Evolutionary conservation across 2,888 invertebrate genomes (phyloP), one percentile per base, ranked within the genome.

Genomic region (Agelastica alni): DNA sequence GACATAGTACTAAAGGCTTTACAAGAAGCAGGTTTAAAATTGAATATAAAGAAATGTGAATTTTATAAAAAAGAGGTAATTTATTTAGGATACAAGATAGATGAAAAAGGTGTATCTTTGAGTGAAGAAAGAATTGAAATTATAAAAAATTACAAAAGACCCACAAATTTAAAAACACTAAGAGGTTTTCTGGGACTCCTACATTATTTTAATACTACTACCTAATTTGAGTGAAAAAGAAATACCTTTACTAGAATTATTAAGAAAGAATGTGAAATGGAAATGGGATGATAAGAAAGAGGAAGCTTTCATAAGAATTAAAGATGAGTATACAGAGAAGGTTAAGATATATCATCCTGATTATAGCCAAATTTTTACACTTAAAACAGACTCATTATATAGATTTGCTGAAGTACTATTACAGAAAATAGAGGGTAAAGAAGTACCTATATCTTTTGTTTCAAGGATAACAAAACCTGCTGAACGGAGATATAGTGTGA

Each of bases 391-490:
- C n/a, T n/a, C n/a, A n/a, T n/a, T n/a, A n/a, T n/a, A n/a, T n/a
- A n/a, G n/a, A n/a, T n/a, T n/a, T n/a, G n/a, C n/a, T n/a, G n/a
- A n/a, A n/a, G n/a, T n/a, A n/a, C 13, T 53, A 9, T 20, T 47
- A 20, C 53, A 54, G 20, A 28, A 17, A 5, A 42, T 34, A 20
- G 7, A 31, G 6, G 30, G 30, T 7, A 37, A 18, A 6, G 31
- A 45, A 13, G 42, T 49, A 16, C 47, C 42, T 14, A 53, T 42
- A 12, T 28, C 22, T n/a, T 43, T 44, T 16, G 34, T 36, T n/a
- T 42, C 42, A 10, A 45, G 36, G n/a, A 17, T 28, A 10, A 34
- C 37, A 7, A 32, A 18, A 10, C 32, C 13, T n/a, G n/a, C 48
- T 9, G 17, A 34, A 37, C 31, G 14, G 17, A 52, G 28, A 13